Percentiles rank a stretch among this genome's conserved stretches.
These are phyloP conservation scores for Tenualosa ilisha DNA, from an alignment of 2,797 vertebrate genomes.

Conservation along the genomic window DNA sequence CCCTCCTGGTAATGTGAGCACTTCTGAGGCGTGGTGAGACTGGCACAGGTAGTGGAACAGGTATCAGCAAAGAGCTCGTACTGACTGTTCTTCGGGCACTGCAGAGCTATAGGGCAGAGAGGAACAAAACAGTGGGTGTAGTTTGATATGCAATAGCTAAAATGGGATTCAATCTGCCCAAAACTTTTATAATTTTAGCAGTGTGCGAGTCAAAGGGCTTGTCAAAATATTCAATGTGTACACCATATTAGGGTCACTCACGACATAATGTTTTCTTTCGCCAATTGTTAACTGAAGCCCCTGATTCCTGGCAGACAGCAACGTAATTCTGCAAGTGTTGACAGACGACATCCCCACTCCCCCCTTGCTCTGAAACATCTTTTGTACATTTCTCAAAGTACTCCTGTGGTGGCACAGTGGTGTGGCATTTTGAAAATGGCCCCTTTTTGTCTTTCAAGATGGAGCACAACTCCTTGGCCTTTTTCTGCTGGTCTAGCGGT, in stretches of 20 bases:
- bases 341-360: slow-evolving; percentile 52
- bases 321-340: slow-evolving; percentile 66
- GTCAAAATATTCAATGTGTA: too few relatives aligned
- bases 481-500: fast-evolving
- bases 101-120: slow-evolving; percentile 36
- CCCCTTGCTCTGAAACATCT: slow-evolving; percentile 46
- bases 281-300: slow-evolving; percentile 47
- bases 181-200: too few relatives aligned
- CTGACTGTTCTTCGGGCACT: slow-evolving; percentile 53
- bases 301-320: slow-evolving; percentile 58
- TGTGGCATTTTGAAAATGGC: slow-evolving; percentile 65
- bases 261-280: slow-evolving; percentile 65
- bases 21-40: slow-evolving; percentile 45
- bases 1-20: slow-evolving; percentile 65
- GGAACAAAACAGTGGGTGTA: background rate
- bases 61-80: slow-evolving; percentile 64
- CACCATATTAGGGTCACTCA: slow-evolving; percentile 56
- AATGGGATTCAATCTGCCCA: background rate
- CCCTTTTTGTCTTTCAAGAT: slow-evolving; percentile 57
- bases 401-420: slow-evolving; percentile 37
- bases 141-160: background rate
- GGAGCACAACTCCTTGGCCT: slow-evolving; percentile 48
- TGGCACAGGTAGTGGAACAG: slow-evolving; percentile 63
- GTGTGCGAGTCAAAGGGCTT: too few relatives aligned
- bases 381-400: slow-evolving; percentile 63